These are phyloP conservation scores for Brachirus orientalis DNA, from an alignment of 2,113 vertebrate genomes.

Conservation along the genomic window DNA sequence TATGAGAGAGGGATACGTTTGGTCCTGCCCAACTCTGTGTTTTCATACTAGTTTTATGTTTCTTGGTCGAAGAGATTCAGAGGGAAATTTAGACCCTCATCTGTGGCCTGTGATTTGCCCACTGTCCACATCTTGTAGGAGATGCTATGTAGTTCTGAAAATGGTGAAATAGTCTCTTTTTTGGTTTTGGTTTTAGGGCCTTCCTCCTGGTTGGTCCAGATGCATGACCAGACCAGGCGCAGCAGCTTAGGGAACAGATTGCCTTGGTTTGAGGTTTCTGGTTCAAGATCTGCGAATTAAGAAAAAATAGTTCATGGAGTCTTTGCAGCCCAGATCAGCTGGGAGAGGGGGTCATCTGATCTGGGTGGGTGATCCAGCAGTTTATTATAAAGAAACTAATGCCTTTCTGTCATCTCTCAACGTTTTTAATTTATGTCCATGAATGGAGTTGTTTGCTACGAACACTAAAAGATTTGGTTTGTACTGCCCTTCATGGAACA, in stretches of 20 bases:
- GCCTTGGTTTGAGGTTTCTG: conserved; percentile 60
- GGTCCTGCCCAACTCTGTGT: conserved; percentile 58
- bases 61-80: conserved; percentile 17
- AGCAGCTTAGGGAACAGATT: conserved; percentile 43
- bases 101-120: conserved; percentile 13
- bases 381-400: conserved; percentile 17
- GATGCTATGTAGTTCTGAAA: conserved; percentile 23
- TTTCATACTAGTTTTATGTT: conserved; percentile 27
- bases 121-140: conserved; percentile 40
- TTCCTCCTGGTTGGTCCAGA: conserved; percentile 51
- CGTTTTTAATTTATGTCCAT: conserved; percentile 29
- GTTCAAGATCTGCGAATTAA: conserved; percentile 39
- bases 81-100: conserved; percentile 35
- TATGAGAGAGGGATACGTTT: conserved; percentile 56
- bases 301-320: conserved; percentile 30
- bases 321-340: conserved; percentile 14
- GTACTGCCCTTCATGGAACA: conserved; percentile 5
- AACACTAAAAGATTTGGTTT: conserved; percentile 2
- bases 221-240: conserved; percentile 38
- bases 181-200: conserved; percentile 53
- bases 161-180: conserved; percentile 24
- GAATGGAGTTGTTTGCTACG: conserved; percentile 22
- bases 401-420: conserved; percentile 1
- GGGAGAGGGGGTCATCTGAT: conserved; percentile 8
- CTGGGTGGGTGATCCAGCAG: conserved; percentile 28